Conservation (phyloP, 1,140 invertebrate genomes). For the Lepeophtheirus salmonis region DNA sequence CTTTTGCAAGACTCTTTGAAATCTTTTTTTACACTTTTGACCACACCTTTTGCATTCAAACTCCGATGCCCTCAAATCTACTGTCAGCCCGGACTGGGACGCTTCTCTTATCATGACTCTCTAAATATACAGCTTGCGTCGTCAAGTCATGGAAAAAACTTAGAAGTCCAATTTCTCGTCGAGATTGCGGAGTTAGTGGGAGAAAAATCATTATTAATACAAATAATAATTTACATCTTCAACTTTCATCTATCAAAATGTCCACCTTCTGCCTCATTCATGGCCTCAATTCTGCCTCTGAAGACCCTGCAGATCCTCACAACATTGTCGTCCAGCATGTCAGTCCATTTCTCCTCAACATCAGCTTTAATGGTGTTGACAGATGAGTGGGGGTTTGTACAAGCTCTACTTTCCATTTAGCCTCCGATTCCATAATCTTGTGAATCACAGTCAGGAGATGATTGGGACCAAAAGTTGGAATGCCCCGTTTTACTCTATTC, state of each 20-base stretch:
- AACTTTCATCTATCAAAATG: not conserved
- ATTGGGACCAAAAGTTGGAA: not conserved
- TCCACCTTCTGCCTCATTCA: not conserved
- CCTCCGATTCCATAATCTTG: not conserved
- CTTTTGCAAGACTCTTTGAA: no score
- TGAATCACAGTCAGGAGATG: not conserved
- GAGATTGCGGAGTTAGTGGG: no score
- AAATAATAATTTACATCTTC: no score
- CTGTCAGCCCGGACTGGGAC: no score
- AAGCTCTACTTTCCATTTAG: not conserved
- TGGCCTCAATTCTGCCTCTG: not conserved
- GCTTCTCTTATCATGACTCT: no score
- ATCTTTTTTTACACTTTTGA: no score
- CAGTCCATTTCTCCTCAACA: constrained; percentile 10
- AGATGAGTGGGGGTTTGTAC: not conserved
- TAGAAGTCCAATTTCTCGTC: no score
- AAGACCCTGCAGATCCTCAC: not conserved
- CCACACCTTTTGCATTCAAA: no score
- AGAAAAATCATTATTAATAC: no score
- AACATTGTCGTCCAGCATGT: constrained; percentile 1
- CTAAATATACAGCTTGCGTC: no score
- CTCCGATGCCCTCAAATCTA: no score
- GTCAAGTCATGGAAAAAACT: no score
- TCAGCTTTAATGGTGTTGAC: not conserved
- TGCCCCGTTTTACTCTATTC: not conserved